Evolutionary conservation across 2,888 invertebrate species (phyloP).

Genomic region (Synanthedon tipuliformis): DNA sequence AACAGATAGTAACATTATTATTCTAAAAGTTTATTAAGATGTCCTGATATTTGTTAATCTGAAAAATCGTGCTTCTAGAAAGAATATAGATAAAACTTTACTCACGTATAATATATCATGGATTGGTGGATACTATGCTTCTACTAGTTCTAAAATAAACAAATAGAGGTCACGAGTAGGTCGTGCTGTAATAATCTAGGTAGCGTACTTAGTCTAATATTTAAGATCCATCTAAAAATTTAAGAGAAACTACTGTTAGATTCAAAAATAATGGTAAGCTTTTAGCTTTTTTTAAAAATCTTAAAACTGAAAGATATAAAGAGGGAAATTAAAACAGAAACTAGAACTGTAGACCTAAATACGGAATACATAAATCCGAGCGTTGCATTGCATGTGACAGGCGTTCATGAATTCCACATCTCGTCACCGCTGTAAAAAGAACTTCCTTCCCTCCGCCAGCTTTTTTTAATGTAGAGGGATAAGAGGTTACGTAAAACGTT

Average conservation of each 20-base stretch:
- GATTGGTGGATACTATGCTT: too few species aligned
- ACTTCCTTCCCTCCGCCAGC: not conserved
- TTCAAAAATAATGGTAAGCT: not conserved
- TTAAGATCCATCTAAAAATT: not conserved
- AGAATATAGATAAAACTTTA: too few species aligned
- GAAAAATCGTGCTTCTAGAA: too few species aligned
- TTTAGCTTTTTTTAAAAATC: not conserved
- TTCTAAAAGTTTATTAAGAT: too few species aligned
- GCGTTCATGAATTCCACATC: not conserved
- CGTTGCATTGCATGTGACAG: not conserved
- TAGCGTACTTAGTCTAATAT: too few species aligned
- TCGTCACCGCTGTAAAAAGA: not conserved
- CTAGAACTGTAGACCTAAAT: not conserved
- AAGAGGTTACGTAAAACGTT: not conserved
- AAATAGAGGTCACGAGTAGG: too few species aligned
- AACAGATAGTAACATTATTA: too few species aligned
- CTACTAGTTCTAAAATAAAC: too few species aligned
- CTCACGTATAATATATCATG: too few species aligned
- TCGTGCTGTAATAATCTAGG: too few species aligned
- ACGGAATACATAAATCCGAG: not conserved
- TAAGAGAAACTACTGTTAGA: not conserved
- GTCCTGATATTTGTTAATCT: too few species aligned
- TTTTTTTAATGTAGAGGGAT: not conserved
- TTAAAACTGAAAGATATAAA: not conserved
- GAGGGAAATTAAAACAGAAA: not conserved